Percentiles rank a stretch among this genome's conserved stretches.
Conservation (phyloP, 2,888 invertebrate genomes). For the Oxycera nigricornis region DNA sequence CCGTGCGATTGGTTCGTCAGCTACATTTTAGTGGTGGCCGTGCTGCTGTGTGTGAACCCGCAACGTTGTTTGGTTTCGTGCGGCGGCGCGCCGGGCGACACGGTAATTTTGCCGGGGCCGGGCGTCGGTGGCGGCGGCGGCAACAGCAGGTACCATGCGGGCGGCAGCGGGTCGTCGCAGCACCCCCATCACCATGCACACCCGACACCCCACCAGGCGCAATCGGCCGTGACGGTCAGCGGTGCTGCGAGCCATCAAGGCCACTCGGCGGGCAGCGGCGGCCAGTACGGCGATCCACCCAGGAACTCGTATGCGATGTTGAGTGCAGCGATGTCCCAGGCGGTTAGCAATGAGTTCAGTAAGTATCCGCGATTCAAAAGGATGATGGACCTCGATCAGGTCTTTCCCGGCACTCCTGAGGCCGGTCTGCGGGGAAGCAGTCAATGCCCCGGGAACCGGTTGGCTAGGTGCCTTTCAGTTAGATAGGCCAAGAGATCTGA, state of each 20-base stretch:
- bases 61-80: constrained; percentile 49
- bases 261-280: constrained; percentile 49
- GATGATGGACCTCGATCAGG: too few relatives aligned
- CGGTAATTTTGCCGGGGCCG: constrained; percentile 48
- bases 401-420: too few relatives aligned
- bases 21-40: constrained; percentile 49
- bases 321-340: constrained; percentile 67
- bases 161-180: constrained; percentile 47
- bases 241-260: constrained; percentile 42
- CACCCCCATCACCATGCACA: constrained; percentile 40
- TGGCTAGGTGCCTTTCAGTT: too few relatives aligned
- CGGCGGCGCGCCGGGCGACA: constrained; percentile 53
- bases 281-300: constrained; percentile 50
- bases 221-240: constrained; percentile 3
- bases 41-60: constrained; percentile 47
- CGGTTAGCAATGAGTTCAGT: constrained; percentile 68
- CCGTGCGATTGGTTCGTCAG: constrained; percentile 47
- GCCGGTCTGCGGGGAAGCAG: too few relatives aligned
- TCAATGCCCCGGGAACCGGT: too few relatives aligned
- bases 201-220: neutral
- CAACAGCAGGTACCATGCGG: neutral
- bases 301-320: constrained; percentile 64
- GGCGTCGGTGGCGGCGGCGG: neutral
- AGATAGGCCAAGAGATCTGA: too few relatives aligned
- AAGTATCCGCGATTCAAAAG: too few relatives aligned